phyloP scores from a whole-genome alignment of 2,888 invertebrate genomes.

The Thysanoteuthis rhombus region DNA sequence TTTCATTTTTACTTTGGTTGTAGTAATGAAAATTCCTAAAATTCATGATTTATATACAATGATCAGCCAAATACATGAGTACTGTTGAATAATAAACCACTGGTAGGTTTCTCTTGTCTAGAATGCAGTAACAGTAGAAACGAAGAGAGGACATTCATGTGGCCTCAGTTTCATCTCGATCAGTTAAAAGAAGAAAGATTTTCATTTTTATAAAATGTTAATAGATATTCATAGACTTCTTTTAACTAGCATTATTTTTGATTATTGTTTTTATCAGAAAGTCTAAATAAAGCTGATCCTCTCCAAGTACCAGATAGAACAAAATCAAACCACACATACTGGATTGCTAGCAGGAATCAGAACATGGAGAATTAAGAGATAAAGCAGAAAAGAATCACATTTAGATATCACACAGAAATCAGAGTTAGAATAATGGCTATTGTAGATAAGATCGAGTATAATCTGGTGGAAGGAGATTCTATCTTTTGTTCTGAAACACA shows the following conservation, averaged over 20 bases:
- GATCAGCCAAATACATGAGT: not conserved
- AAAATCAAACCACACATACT: not conserved
- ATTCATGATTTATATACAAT: not conserved
- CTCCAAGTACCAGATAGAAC: not conserved
- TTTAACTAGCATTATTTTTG: not conserved
- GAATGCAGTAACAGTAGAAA: not conserved
- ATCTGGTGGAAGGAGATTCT: not conserved
- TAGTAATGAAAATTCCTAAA: not conserved
- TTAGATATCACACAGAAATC: not conserved
- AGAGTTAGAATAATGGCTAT: not conserved
- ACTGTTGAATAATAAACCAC: not conserved
- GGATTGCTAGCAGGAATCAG: not conserved
- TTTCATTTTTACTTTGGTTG: not conserved
- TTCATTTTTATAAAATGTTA: not conserved
- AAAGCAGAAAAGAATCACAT: not conserved
- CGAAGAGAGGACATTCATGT: not conserved
- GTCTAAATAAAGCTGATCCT: not conserved
- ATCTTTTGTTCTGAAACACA: not conserved
- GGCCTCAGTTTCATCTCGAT: not conserved
- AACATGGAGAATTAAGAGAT: not conserved
- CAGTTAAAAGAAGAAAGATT: not conserved
- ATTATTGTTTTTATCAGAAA: not conserved
- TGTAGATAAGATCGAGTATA: not conserved
- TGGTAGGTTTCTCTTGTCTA: not conserved
- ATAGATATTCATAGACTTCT: not conserved